phyloP scores from a whole-genome alignment of 1,140 invertebrate species.

The Alviniconcha marisindica region DNA sequence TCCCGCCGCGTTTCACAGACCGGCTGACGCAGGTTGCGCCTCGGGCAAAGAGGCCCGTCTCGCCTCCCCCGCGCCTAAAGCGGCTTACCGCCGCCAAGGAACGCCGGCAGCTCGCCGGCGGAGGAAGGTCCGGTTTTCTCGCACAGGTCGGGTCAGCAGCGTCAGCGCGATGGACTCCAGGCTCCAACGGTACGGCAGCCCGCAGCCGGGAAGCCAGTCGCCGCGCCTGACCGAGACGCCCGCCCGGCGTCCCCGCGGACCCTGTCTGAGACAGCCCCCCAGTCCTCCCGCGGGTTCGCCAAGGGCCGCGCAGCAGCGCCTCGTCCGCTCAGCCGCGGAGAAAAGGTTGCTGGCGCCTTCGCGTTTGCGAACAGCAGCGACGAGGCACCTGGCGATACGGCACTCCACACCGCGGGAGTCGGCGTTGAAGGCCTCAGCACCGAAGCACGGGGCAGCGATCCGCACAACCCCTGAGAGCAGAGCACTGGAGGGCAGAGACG shows the following conservation, averaged over 20 bases:
- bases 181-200: neutral
- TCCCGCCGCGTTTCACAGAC: neutral
- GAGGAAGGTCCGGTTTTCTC: conserved; percentile 11
- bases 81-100: too few relatives aligned
- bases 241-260: neutral
- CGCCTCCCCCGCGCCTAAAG: neutral
- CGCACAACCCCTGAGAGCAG: neutral
- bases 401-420: too few relatives aligned
- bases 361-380: neutral
- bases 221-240: neutral
- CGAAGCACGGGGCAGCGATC: neutral
- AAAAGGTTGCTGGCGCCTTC: neutral
- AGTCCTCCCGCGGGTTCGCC: neutral
- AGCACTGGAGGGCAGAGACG: neutral
- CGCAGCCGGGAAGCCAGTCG: neutral
- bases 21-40: neutral
- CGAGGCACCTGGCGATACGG: neutral
- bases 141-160: neutral
- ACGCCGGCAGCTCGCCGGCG: neutral
- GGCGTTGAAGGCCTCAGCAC: too few relatives aligned
- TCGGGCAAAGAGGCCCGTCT: neutral
- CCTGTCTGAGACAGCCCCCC: neutral
- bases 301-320: too few relatives aligned
- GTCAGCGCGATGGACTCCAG: conserved; percentile 12
- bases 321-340: neutral